Base-by-base conservation (phyloP, 92 coral and sea anemone species). In the Muricea muricata region DNA sequence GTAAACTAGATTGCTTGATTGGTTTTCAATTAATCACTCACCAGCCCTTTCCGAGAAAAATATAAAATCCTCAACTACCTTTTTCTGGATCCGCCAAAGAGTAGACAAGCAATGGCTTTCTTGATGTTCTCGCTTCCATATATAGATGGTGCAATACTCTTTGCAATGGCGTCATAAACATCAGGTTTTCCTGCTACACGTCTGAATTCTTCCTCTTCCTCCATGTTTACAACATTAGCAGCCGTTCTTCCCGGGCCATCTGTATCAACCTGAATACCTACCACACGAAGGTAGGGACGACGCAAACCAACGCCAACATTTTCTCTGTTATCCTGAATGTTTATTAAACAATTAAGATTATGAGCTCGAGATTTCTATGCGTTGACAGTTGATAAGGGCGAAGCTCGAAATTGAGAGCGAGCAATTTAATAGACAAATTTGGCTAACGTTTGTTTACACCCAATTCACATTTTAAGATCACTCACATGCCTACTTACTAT, bases 21-120 rank as follows among this genome's bases (percentile, higher is more conserved):
- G n/a, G n/a, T n/a, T n/a, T n/a, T n/a, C n/a, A n/a, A n/a, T n/a
- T n/a, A n/a, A n/a, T n/a, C n/a, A n/a, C n/a, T n/a, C n/a, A n/a
- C n/a, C n/a, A n/a, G n/a, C n/a, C n/a, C n/a, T n/a, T n/a, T n/a
- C n/a, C n/a, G n/a, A n/a, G n/a, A n/a, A 48, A 48, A 48, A 48
- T 15, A 48, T 48, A 11, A 48, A 17, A 8, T 48, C 56, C 12
- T 40, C 78, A 30, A n/a, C n/a, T 46, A 93, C 98, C 99, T 93
- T 82, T 96, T 96, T 28, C 99, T 87, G 57, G 99, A 96, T 18
- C 99, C 99, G 33, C 99, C 99, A 90, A 96, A 96, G 90, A 96
- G 63, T 67, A 96, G 80, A 77, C 98, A 96, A n/a, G 99, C 91
- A 87, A 96, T 96, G 1, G 93, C 87, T 73, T 96, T 96, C 92